These are phyloP conservation scores for Pseudomyrmex cubaensis DNA, from an alignment of 1,140 invertebrate genomes.

Conservation along the genomic window DNA sequence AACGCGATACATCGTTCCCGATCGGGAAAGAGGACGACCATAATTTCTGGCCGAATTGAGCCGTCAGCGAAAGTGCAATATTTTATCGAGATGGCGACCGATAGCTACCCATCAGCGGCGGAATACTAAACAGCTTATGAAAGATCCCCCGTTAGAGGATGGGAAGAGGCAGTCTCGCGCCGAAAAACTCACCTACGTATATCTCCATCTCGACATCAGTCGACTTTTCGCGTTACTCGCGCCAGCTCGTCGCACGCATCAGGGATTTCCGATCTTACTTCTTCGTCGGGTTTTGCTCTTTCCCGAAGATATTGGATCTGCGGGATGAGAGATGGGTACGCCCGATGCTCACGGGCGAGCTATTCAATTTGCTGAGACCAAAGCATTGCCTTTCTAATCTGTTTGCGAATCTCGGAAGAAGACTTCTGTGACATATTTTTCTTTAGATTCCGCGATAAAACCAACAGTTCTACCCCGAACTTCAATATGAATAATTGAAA, in stretches of 20 bases:
- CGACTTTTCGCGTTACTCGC: constrained; percentile 73
- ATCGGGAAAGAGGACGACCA: constrained; percentile 42
- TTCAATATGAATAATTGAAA: constrained; percentile 70
- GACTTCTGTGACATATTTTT: background rate
- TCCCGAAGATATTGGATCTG: constrained; percentile 41
- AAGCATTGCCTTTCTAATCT: constrained; percentile 35
- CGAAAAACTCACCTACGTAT: constrained; percentile 42
- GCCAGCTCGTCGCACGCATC: background rate
- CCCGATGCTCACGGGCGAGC: constrained; percentile 20
- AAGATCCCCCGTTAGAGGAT: constrained; percentile 63
- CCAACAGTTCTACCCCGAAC: constrained; percentile 9
- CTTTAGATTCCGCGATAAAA: constrained; percentile 15
- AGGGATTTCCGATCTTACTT: constrained; percentile 50
- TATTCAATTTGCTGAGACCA: constrained; percentile 19
- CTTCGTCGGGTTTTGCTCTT: background rate
- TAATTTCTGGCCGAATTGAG: constrained; percentile 81
- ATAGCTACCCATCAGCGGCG: constrained; percentile 78
- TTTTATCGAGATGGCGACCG: constrained; percentile 81
- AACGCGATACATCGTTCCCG: constrained; percentile 21
- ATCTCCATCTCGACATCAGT: constrained; percentile 62
- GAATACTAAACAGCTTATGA: constrained; percentile 80
- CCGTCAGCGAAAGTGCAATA: constrained; percentile 81
- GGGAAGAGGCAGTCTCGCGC: background rate
- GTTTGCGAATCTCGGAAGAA: constrained; percentile 43
- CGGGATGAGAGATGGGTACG: constrained; percentile 44